phyloP scores from a whole-genome alignment of 2,888 invertebrate genomes.

The Coelinius sp. region DNA sequence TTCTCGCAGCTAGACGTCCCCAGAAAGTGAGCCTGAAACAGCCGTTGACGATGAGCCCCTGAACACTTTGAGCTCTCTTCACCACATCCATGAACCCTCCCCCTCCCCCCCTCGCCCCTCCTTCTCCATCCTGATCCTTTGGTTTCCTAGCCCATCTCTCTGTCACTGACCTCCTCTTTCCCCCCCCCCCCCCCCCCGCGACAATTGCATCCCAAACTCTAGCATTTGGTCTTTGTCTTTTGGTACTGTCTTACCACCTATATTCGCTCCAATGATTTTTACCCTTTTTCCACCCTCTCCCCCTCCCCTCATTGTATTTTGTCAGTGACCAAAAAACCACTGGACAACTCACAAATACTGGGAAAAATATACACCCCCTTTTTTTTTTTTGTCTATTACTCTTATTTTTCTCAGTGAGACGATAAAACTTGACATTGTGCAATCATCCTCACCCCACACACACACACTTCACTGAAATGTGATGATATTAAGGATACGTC shows the following conservation, averaged over 20 bases:
- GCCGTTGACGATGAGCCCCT: constrained; percentile 46
- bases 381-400: neutral
- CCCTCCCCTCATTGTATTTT: constrained; percentile 38
- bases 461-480: no score
- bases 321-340: constrained; percentile 21
- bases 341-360: neutral
- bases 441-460: no score
- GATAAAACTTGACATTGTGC: no score
- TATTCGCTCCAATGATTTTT: constrained; percentile 1
- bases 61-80: constrained; percentile 49
- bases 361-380: neutral
- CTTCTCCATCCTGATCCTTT: neutral
- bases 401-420: neutral
- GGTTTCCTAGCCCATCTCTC: neutral
- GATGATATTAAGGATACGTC: no score
- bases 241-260: neutral
- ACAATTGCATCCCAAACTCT: no score
- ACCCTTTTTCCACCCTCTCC: neutral
- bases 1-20: constrained; percentile 22
- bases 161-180: constrained; percentile 14
- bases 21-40: constrained; percentile 45
- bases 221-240: constrained; percentile 7
- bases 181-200: no score
- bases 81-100: constrained; percentile 25
- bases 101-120: neutral